A percentile compares a stretch with the other conserved stretches of the same genome.
phyloP scores from a whole-genome alignment of 2,888 invertebrate species.

The Colostygia pectinataria region DNA sequence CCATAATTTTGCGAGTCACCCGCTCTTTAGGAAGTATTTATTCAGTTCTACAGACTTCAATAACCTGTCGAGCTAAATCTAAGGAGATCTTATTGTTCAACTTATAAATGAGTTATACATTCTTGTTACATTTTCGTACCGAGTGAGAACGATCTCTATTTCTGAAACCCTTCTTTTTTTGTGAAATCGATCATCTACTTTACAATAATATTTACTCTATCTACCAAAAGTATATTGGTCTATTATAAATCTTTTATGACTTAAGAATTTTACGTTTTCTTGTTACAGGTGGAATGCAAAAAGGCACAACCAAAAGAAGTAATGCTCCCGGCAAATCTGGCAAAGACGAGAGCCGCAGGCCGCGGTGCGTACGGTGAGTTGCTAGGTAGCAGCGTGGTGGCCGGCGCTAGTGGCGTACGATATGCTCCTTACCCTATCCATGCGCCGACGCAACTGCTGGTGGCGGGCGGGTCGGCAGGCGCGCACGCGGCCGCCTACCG shows the following conservation, averaged over 20 bases:
- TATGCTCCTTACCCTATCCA: slow-evolving; percentile 85
- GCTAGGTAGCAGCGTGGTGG: slow-evolving; percentile 88
- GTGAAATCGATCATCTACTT: not conserved
- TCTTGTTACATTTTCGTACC: slow-evolving; percentile 12
- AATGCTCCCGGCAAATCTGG: slow-evolving; percentile 98
- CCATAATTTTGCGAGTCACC: slow-evolving; percentile 71
- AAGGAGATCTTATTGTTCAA: slow-evolving; percentile 33
- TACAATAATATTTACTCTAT: not conserved
- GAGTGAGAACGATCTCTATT: slow-evolving; percentile 1
- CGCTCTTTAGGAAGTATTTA: slow-evolving; percentile 59
- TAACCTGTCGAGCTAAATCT: slow-evolving; percentile 20
- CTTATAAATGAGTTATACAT: slow-evolving; percentile 36
- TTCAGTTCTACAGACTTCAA: slow-evolving; percentile 56
- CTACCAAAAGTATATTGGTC: not conserved
- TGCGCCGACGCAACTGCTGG: slow-evolving; percentile 74
- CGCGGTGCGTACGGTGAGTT: slow-evolving; percentile 99
- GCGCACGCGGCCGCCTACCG: slow-evolving; percentile 69
- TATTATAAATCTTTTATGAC: no score
- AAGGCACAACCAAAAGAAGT: slow-evolving; percentile 99
- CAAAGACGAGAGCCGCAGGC: slow-evolving; percentile 97
- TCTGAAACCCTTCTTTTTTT: not conserved
- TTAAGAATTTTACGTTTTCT: no score
- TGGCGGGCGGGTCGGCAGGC: slow-evolving; percentile 66
- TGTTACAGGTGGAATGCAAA: slow-evolving; percentile 98
- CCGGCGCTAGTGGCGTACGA: slow-evolving; percentile 82